phyloP scores from a whole-genome alignment of 2,888 invertebrate species.

The Philereme transversata region DNA sequence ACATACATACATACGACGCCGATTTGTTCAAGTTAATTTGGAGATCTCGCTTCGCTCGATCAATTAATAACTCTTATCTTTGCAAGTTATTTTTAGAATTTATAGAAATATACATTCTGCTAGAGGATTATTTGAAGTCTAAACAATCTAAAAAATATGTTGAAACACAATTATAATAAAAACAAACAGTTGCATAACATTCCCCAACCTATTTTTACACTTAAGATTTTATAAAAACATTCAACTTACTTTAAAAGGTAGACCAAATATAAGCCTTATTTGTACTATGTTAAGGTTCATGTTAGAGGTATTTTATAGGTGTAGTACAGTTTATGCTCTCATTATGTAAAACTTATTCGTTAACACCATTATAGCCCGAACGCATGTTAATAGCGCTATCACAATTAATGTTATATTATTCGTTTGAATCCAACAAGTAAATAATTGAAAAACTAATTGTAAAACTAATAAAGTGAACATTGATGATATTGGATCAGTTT shows the following conservation, averaged over 20 bases:
- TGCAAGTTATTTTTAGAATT: too few species aligned
- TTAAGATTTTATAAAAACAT: neutral
- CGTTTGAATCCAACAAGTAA: too few species aligned
- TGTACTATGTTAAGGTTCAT: neutral
- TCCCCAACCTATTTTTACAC: neutral
- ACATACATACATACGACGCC: too few species aligned
- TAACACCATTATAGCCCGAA: conserved; percentile 25
- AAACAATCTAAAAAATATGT: neutral
- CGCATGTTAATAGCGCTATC: conserved; percentile 21
- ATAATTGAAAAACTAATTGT: too few species aligned
- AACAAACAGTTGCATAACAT: neutral
- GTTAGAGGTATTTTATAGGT: conserved; percentile 10
- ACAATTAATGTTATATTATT: conserved; percentile 8
- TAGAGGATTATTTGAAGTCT: neutral
- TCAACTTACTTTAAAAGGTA: neutral
- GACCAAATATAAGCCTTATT: conserved; percentile 4
- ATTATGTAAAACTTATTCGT: conserved; percentile 25
- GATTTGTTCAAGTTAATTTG: too few species aligned
- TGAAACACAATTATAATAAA: neutral
- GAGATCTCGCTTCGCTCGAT: too few species aligned
- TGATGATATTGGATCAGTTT: too few species aligned
- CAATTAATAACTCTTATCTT: too few species aligned
- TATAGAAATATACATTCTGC: too few species aligned
- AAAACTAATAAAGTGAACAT: too few species aligned
- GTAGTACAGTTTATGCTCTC: conserved; percentile 19